phyloP scores from a whole-genome alignment of 2,113 vertebrate species.

The Tapirus terrestris region DNA sequence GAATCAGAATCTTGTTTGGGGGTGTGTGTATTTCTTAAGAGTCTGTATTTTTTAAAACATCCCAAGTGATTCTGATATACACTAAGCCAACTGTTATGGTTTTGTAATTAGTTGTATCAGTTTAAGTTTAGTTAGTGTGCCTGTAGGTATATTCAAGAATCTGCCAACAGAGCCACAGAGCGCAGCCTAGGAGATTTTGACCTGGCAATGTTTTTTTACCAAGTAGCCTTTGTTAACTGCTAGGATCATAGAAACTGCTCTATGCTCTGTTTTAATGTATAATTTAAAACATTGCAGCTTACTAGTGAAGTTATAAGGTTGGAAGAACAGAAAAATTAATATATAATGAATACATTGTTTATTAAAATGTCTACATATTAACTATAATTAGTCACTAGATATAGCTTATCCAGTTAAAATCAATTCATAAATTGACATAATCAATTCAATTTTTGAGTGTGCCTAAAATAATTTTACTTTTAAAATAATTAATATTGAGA shows the following conservation, averaged over 20 bases:
- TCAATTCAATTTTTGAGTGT: neutral
- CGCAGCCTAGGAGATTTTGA: neutral
- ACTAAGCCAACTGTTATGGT: neutral
- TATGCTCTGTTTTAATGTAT: neutral
- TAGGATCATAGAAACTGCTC: neutral
- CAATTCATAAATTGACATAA: neutral
- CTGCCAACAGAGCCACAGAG: neutral
- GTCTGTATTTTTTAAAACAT: neutral
- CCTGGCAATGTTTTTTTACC: neutral
- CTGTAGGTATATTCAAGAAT: neutral
- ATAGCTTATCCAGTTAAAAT: neutral
- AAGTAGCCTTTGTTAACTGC: neutral
- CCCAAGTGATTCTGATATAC: neutral
- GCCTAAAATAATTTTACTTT: neutral
- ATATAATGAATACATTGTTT: neutral
- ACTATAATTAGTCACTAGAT: neutral
- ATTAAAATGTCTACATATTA: neutral
- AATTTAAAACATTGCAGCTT: neutral
- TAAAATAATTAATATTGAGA: neutral
- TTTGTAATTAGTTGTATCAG: neutral
- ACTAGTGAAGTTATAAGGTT: neutral
- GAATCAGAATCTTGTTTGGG: neutral
- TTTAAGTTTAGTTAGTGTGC: neutral
- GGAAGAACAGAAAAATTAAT: neutral
- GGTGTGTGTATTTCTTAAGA: neutral